A percentile compares a stretch with the other conserved stretches of the same genome.
phyloP scores from a whole-genome alignment of 2,113 vertebrate genomes.

The Illadopsis cleaveri region DNA sequence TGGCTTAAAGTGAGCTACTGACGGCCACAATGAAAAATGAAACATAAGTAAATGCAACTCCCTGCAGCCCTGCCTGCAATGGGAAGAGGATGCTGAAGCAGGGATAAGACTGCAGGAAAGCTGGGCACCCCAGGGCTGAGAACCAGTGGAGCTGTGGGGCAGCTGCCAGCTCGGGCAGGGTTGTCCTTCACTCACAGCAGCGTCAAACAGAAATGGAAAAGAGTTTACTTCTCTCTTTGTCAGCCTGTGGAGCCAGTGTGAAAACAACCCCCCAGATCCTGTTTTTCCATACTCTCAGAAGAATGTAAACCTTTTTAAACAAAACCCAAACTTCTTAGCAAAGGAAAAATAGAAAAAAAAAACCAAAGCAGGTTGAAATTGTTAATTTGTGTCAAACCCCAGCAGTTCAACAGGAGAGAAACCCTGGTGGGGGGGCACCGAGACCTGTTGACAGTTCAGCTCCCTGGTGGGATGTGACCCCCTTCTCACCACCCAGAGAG shows the following conservation, averaged over 20 bases:
- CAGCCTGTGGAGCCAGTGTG: background rate
- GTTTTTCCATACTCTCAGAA: background rate
- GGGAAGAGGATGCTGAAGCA: background rate
- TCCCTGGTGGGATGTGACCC: accelerated
- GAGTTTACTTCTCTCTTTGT: background rate
- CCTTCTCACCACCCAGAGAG: background rate
- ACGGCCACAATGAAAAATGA: background rate
- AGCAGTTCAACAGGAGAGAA: background rate
- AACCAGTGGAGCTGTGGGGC: accelerated
- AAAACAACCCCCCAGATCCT: background rate
- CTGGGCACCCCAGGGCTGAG: accelerated
- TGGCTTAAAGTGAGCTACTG: background rate
- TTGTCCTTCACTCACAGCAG: background rate
- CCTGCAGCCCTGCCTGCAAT: background rate
- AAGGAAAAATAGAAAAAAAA: background rate
- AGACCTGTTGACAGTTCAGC: background rate
- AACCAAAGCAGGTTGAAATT: background rate
- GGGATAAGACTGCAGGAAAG: background rate
- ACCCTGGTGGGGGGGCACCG: background rate
- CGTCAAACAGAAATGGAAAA: background rate
- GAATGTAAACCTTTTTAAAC: constrained; percentile 48
- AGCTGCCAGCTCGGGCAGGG: background rate
- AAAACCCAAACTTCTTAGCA: background rate
- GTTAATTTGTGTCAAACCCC: background rate
- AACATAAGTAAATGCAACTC: accelerated